Base-by-base conservation (phyloP, 1,140 invertebrate genomes). In the Nautilus pompilius region DNA sequence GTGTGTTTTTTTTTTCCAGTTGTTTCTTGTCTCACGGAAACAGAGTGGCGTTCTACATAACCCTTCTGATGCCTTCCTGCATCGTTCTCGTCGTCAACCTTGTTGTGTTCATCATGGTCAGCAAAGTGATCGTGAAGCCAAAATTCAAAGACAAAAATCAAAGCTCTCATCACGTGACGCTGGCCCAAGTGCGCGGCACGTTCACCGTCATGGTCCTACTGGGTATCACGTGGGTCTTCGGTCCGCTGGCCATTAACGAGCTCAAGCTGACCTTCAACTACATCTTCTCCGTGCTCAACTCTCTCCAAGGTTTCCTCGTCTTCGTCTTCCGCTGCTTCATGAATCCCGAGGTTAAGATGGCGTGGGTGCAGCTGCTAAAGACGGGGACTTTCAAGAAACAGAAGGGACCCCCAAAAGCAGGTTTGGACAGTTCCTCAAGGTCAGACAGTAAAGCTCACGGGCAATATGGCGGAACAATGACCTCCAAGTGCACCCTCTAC, bases 181-280 rank as follows among this genome's bases (percentile, higher is more conserved):
- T 69, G 4, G 76, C 78, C 0, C 83, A 87, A 77, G 79, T 87
- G 6, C 81, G 84, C 29, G 85, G 85, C 13, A 82, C 85, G 10
- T 81, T 86, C 51, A 85, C 85, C 0, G 84, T 87, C 8, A 85
- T 86, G 82, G 78, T 85, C 15, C 70, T 87, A 5, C 75, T 87
- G 4, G 86, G 86, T 17, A 75, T 86, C 33, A 85, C 85, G 0
- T 87, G 86, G 86, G 77, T 86, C 1, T 82, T 85, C 33, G 86
- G 85, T 13, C 79, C 84, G 5, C 73, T 86, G 28, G 85, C 85
- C 26, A 76, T 86, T 20, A 82, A 83, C 45, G 78, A 81, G 33
- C 77, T 81, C 2, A 78, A 82, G 59, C 54, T 86, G 1, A 73
- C 82, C 5, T 84, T 86, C 63, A 82, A 83, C 56, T 86, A 87